Evolutionary conservation across 30 jellyfish, hydroid and myxozoan genomes (phyloP).

Genomic region (Cassiopea andromeda): DNA sequence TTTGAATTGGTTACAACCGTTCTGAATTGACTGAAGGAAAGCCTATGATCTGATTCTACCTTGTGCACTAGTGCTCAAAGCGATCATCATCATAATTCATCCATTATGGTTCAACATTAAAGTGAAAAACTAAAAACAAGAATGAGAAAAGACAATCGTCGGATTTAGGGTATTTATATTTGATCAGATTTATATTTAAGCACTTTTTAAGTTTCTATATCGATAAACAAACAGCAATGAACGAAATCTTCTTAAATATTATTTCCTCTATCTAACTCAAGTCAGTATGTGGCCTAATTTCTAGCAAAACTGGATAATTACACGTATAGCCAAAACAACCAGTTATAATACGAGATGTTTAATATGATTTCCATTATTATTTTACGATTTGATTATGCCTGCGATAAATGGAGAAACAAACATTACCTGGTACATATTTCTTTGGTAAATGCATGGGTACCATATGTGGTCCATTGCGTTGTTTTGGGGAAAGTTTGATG

Average conservation of each 20-base stretch:
- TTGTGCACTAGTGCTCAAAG: neutral
- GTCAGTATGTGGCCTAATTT: neutral
- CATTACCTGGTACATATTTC: slow-evolving; percentile 58
- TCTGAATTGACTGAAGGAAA: neutral
- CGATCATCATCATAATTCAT: neutral
- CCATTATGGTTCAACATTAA: neutral
- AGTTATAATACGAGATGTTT: no score
- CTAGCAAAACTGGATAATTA: neutral
- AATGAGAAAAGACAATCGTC: neutral
- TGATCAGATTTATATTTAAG: no score
- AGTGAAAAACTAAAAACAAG: neutral
- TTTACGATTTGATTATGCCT: neutral
- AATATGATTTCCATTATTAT: no score
- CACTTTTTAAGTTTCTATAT: no score
- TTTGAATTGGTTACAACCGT: neutral
- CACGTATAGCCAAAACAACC: no score
- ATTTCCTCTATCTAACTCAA: neutral
- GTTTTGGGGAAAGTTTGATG: slow-evolving; percentile 27
- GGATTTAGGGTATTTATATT: no score
- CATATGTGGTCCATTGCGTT: slow-evolving; percentile 57
- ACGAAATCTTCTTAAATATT: neutral
- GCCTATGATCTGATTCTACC: neutral
- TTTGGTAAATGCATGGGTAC: slow-evolving; percentile 72
- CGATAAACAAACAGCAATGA: neutral
- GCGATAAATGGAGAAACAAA: neutral